Percentiles rank a stretch among this genome's conserved stretches.
These are phyloP conservation scores for Clarias laeviceps DNA, from an alignment of 2,797 vertebrate genomes.

Conservation along the genomic window DNA sequence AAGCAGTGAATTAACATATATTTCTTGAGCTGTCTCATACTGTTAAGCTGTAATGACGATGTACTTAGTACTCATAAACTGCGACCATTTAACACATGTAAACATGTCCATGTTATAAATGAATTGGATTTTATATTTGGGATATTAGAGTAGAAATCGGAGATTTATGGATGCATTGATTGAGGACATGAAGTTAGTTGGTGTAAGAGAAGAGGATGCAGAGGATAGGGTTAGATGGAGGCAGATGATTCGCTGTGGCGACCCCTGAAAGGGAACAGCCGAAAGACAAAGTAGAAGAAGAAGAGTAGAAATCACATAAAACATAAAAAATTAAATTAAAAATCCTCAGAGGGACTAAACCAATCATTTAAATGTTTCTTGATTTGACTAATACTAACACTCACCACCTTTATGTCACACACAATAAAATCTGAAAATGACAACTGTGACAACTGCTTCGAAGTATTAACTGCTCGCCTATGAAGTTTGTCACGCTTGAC, in stretches of 20 bases:
- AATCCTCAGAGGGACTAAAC: not conserved
- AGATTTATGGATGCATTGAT: too few relatives aligned
- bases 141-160: not conserved
- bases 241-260: too few relatives aligned
- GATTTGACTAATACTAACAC: conserved; percentile 39
- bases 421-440: conserved; percentile 44
- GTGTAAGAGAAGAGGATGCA: too few relatives aligned
- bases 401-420: conserved; percentile 13
- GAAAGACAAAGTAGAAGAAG: too few relatives aligned
- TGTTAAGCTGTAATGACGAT: conserved; percentile 9
- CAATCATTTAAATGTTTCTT: conserved; percentile 26
- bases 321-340: not conserved
- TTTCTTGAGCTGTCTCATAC: not conserved
- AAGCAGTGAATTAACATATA: conserved; percentile 8
- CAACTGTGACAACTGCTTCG: conserved; percentile 56
- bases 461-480: conserved; percentile 47
- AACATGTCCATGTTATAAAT: not conserved
- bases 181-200: too few relatives aligned
- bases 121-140: not conserved
- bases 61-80: not conserved
- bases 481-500: conserved; percentile 53
- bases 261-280: too few relatives aligned
- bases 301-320: not conserved
- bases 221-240: too few relatives aligned
- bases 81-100: not conserved